These are phyloP conservation scores for Pyrgus malvae DNA, from an alignment of 2,888 invertebrate species.

Conservation along the genomic window DNA sequence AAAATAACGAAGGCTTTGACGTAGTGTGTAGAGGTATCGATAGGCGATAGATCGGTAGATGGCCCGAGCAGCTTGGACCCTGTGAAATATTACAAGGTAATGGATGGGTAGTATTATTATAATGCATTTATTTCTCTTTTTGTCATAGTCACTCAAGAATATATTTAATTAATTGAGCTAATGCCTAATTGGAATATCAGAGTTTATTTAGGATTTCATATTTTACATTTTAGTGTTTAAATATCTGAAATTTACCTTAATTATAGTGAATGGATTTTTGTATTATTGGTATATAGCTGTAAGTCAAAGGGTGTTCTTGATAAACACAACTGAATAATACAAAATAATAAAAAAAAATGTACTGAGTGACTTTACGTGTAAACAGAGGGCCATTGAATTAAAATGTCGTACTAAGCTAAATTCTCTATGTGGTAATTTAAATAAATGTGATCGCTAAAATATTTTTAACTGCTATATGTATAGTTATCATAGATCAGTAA, in stretches of 20 bases:
- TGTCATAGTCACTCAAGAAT: slow-evolving; percentile 80
- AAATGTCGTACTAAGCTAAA: slow-evolving; percentile 80
- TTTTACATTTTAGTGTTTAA: slow-evolving; percentile 82
- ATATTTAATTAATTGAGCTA: slow-evolving; percentile 80
- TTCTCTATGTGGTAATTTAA: slow-evolving; percentile 79
- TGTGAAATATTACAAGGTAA: slow-evolving; percentile 63
- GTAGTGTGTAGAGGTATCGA: slow-evolving; percentile 60
- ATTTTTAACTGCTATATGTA: slow-evolving; percentile 77
- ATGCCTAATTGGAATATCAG: slow-evolving; percentile 82
- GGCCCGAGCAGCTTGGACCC: slow-evolving; percentile 76
- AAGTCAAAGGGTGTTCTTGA: slow-evolving; percentile 79
- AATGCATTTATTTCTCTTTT: slow-evolving; percentile 80
- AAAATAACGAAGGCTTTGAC: slow-evolving; percentile 74
- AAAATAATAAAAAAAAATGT: slow-evolving; percentile 73
- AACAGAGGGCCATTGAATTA: slow-evolving; percentile 80
- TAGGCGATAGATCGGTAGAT: slow-evolving; percentile 45
- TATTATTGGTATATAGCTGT: slow-evolving; percentile 81
- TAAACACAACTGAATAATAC: slow-evolving; percentile 79
- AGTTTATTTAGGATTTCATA: slow-evolving; percentile 82
- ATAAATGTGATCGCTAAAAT: slow-evolving; percentile 80
- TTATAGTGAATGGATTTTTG: slow-evolving; percentile 81
- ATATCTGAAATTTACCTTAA: slow-evolving; percentile 82
- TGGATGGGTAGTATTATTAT: slow-evolving; percentile 77
- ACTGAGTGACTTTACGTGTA: slow-evolving; percentile 82
- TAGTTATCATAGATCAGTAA: slow-evolving; percentile 71